Base-by-base conservation (phyloP, 1,140 invertebrate genomes). In the Potamilus streckersoni region DNA sequence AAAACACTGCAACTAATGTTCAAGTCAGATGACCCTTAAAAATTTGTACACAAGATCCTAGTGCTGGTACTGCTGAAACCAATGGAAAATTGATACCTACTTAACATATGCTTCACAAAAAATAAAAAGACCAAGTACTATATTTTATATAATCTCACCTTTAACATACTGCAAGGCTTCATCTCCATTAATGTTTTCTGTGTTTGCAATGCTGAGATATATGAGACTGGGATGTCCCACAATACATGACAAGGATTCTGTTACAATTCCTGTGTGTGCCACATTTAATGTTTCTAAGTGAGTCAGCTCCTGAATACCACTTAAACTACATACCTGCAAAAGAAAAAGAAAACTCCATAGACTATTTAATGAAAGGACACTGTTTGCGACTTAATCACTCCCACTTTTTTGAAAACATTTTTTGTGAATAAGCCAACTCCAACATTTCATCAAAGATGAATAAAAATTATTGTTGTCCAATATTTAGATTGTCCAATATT, bases 261-360 rank as follows among this genome's bases (percentile, higher is more conserved):
- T 80, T 4, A 71, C 71, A 4, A 83, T 72, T 38, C 59, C 70
- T 14, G 85, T 86, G 57, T 78, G 76, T 16, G 82, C 74, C 15
- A 86, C 71, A 73, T 82, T 83, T 19, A 86, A 71, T 17, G 78
- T 77, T 63, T 84, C 77, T 20, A 86, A 63, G 0, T 74, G 64
- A 2, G 27, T 31, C 57, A 84, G 72, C 2, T 79, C 60, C 49
- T 85, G 69, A 20, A 86, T 71, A 17, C 85, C 85, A 27, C 79
- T 71, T 19, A 86, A 71, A 73, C 82, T 83, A 60, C 70, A 69
- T 14, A 86, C 73, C 84, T 86, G 79, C 16, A 66, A 71, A 31
- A 73, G 60, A 8, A 71, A 56, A 31, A 65, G 20, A 70, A 17
- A 19, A 14, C 2, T 2, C 49, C 27, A 68, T 13, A 68, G 16